A percentile compares a stretch with the other conserved stretches of the same genome.
Conservation (phyloP, 2,113 vertebrate genomes). For the Eurystomus gularis region DNA sequence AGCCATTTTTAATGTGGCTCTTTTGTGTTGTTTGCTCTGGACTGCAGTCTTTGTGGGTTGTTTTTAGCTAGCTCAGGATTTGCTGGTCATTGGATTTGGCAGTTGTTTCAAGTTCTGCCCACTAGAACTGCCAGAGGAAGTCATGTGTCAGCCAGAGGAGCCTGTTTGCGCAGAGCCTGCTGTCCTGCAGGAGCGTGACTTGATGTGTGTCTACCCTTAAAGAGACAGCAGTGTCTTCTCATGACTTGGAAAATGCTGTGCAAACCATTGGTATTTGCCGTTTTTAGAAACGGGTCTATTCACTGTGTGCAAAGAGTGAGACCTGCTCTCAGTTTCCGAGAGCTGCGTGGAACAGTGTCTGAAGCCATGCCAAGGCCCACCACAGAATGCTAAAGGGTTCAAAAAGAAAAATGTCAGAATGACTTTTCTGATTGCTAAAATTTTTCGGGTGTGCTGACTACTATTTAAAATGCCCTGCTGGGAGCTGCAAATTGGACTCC, state of each 20-base stretch:
- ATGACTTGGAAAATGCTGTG: neutral
- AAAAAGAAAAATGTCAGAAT: neutral
- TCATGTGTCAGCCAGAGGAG: conserved; percentile 71
- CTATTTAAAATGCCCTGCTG: neutral
- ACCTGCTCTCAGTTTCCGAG: neutral
- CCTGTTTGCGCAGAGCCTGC: conserved; percentile 66
- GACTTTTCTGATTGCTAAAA: neutral
- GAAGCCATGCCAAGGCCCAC: conserved; percentile 10
- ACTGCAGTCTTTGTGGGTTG: conserved; percentile 60
- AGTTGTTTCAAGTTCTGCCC: conserved; percentile 66
- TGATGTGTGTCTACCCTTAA: conserved; percentile 53
- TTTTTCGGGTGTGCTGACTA: neutral
- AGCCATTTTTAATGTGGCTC: conserved; percentile 69
- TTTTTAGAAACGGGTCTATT: neutral
- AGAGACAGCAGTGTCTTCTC: conserved; percentile 55
- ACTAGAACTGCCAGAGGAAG: conserved; percentile 77
- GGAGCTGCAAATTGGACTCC: neutral
- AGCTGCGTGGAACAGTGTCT: neutral
- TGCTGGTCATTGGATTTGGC: conserved; percentile 74
- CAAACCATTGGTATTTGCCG: neutral
- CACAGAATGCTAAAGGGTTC: neutral
- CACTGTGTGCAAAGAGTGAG: neutral
- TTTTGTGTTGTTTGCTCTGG: conserved; percentile 78
- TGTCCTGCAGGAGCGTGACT: conserved; percentile 69
- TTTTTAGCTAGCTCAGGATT: conserved; percentile 79